A percentile compares a stretch with the other conserved stretches of the same genome.
Conservation (phyloP, 2,888 invertebrate species). For the Eupithecia subfuscata region DNA sequence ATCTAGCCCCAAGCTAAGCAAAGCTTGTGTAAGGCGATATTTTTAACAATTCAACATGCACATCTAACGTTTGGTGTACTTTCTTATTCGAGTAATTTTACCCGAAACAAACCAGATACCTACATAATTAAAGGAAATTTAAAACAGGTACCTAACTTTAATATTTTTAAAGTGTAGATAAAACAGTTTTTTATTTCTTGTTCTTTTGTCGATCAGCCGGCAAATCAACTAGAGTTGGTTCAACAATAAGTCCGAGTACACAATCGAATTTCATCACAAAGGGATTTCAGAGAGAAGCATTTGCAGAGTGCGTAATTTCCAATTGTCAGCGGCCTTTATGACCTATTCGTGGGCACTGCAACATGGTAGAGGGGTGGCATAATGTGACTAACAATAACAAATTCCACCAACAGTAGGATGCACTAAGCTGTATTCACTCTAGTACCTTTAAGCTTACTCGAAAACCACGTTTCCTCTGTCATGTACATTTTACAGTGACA, state of each 20-base stretch:
- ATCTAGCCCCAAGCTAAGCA: no score
- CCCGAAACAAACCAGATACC: no score
- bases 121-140: no score
- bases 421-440: no score
- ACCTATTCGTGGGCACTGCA: background rate
- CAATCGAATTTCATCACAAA: slow-evolving; percentile 40
- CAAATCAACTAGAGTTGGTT: slow-evolving; percentile 28
- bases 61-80: no score
- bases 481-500: background rate
- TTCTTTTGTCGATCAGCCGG: slow-evolving; percentile 28
- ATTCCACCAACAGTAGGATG: no score
- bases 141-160: no score
- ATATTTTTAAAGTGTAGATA: no score
- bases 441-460: background rate
- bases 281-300: slow-evolving; percentile 28
- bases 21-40: no score
- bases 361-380: background rate
- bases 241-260: slow-evolving; percentile 38
- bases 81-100: no score
- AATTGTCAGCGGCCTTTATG: slow-evolving; percentile 50
- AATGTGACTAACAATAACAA: background rate
- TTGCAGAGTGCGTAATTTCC: slow-evolving; percentile 52
- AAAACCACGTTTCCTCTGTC: background rate
- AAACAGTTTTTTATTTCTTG: background rate
- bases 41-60: no score